Conservation (phyloP, 2,888 invertebrate genomes). For the Coleophora deauratella region DNA sequence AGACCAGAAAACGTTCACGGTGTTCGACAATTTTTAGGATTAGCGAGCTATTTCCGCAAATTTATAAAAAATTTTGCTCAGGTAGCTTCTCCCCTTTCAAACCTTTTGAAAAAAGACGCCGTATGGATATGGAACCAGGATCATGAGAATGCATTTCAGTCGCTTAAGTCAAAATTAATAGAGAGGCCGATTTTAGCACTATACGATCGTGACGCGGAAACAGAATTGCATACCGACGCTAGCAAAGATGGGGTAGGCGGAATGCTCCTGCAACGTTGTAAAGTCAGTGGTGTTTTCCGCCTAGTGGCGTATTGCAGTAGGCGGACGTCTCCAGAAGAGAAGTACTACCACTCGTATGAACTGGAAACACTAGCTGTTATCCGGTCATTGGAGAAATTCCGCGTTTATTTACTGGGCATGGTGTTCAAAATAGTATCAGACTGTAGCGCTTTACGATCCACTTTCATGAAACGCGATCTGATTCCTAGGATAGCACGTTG, state of each 20-base stretch:
- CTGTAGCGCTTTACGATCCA: slow-evolving; percentile 26
- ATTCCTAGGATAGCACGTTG: no score
- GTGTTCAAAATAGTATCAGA: slow-evolving; percentile 28
- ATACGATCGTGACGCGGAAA: slow-evolving; percentile 6
- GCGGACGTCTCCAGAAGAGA: slow-evolving; percentile 15
- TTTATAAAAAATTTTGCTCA: slow-evolving; percentile 2
- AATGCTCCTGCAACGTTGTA: slow-evolving; percentile 23
- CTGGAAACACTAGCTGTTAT: no score
- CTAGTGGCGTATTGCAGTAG: slow-evolving; percentile 27
- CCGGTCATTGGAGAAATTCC: slow-evolving; percentile 25
- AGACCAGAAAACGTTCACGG: slow-evolving; percentile 4
- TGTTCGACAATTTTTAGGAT: slow-evolving; percentile 3
- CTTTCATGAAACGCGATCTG: slow-evolving; percentile 19
- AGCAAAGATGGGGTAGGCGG: slow-evolving; percentile 24
- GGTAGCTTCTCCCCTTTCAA: slow-evolving; percentile 1
- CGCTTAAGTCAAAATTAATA: slow-evolving; percentile 2
- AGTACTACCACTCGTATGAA: slow-evolving; percentile 5
- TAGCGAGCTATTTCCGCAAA: no score
- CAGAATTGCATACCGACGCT: slow-evolving; percentile 20
- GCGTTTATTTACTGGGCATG: slow-evolving; percentile 27
- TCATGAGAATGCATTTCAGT: slow-evolving; percentile 7
- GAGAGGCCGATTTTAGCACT: slow-evolving; percentile 7
- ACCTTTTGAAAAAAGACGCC: slow-evolving; percentile 3
- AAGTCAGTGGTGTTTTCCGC: slow-evolving; percentile 4
- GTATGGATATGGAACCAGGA: slow-evolving; percentile 6